phyloP scores from a whole-genome alignment of 1,140 invertebrate species.

The Dendrolimus kikuchii region DNA sequence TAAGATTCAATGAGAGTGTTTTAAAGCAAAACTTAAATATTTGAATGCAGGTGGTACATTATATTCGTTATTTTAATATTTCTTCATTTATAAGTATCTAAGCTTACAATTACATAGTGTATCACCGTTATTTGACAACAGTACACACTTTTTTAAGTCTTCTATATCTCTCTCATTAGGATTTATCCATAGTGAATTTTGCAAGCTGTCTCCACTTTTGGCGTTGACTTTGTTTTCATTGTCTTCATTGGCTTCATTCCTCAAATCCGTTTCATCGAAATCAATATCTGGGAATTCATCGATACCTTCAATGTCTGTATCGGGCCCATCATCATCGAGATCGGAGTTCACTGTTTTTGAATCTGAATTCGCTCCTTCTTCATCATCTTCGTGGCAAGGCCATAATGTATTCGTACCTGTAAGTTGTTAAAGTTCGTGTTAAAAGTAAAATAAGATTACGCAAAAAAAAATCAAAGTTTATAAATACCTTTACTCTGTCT shows the following conservation, averaged over 20 bases:
- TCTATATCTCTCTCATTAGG: conserved; percentile 67
- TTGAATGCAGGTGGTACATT: too few relatives aligned
- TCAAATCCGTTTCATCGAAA: conserved; percentile 44
- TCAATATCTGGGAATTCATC: conserved; percentile 51
- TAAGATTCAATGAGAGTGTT: too few relatives aligned
- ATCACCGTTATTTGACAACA: not conserved
- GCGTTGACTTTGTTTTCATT: conserved; percentile 24
- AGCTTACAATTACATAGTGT: too few relatives aligned
- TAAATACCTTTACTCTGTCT: too few relatives aligned
- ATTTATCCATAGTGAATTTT: conserved; percentile 55
- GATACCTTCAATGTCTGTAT: conserved; percentile 41
- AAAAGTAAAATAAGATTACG: too few relatives aligned
- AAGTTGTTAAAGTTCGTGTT: conserved; percentile 1
- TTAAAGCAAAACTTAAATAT: too few relatives aligned
- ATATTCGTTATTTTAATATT: too few relatives aligned
- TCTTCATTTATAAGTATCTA: too few relatives aligned
- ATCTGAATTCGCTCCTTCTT: conserved; percentile 54
- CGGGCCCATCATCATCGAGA: conserved; percentile 54
- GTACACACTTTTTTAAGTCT: conserved; percentile 66
- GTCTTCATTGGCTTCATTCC: conserved; percentile 34
- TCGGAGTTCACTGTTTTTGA: conserved; percentile 58
- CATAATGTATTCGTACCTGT: conserved; percentile 53
- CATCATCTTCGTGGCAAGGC: conserved; percentile 62
- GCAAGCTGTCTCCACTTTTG: conserved; percentile 52
- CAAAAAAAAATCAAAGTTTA: too few relatives aligned